A percentile compares a stretch with the other conserved stretches of the same genome.
phyloP scores from a whole-genome alignment of 2,113 vertebrate species.

The Struthidea cinerea region DNA sequence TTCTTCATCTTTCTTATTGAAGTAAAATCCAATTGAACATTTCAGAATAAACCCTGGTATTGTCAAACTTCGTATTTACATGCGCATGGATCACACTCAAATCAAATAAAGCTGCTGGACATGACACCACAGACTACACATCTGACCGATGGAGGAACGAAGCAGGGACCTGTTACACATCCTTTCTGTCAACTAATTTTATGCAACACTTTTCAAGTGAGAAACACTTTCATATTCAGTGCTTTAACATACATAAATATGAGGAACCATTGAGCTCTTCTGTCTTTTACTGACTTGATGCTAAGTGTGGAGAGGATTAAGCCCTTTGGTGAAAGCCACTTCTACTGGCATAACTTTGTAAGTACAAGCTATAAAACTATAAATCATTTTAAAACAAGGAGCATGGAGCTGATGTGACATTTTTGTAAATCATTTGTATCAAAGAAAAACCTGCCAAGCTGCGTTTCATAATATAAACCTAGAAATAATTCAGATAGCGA shows the following conservation, averaged over 20 bases:
- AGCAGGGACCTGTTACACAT: not conserved
- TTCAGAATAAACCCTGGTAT: not conserved
- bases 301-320: not conserved
- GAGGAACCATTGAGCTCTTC: not conserved
- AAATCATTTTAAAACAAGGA: not conserved
- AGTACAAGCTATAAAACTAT: not conserved
- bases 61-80: not conserved
- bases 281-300: not conserved
- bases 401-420: rapidly evolving
- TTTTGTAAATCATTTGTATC: not conserved
- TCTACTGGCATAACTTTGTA: not conserved
- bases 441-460: not conserved
- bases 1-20: not conserved
- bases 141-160: not conserved
- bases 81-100: not conserved
- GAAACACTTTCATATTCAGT: not conserved
- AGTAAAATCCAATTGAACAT: not conserved
- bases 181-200: not conserved
- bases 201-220: not conserved
- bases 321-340: not conserved
- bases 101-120: not conserved
- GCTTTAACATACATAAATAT: not conserved
- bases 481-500: not conserved
- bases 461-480: not conserved
- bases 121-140: not conserved